Evolutionary conservation across 2,113 vertebrate species (phyloP).

Genomic region (Elanus axillaris): DNA sequence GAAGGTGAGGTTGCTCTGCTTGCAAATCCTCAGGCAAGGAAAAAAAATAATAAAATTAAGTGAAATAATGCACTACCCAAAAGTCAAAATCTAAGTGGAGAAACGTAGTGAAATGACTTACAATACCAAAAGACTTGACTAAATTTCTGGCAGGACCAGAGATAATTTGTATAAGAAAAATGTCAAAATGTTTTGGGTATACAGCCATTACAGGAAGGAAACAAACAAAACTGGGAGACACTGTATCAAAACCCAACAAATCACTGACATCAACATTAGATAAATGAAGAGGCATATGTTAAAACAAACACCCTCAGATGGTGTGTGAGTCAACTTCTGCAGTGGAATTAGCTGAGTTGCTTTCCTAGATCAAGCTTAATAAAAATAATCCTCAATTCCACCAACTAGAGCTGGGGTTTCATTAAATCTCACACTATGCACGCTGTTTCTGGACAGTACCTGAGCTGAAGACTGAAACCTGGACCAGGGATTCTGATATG

Average conservation of each 20-base stretch:
- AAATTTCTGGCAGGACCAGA: not conserved
- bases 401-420: not conserved
- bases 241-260: not conserved
- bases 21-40: not conserved
- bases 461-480: not conserved
- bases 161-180: not conserved
- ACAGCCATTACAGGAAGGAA: not conserved
- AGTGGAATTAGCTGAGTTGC: not conserved
- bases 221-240: constrained; percentile 47
- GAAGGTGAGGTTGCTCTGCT: not conserved
- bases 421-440: not conserved
- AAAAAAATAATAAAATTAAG: not conserved
- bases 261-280: constrained; percentile 5
- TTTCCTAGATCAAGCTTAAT: constrained; percentile 7
- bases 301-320: constrained; percentile 53
- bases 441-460: not conserved
- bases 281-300: constrained; percentile 43
- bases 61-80: not conserved
- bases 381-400: not conserved
- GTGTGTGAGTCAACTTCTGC: constrained; percentile 20
- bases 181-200: constrained; percentile 15
- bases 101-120: not conserved
- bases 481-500: not conserved
- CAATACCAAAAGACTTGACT: not conserved
- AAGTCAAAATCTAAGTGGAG: not conserved